These are phyloP conservation scores for Lithobates sylvaticus DNA, from an alignment of 2,797 vertebrate species.

Conservation along the genomic window DNA sequence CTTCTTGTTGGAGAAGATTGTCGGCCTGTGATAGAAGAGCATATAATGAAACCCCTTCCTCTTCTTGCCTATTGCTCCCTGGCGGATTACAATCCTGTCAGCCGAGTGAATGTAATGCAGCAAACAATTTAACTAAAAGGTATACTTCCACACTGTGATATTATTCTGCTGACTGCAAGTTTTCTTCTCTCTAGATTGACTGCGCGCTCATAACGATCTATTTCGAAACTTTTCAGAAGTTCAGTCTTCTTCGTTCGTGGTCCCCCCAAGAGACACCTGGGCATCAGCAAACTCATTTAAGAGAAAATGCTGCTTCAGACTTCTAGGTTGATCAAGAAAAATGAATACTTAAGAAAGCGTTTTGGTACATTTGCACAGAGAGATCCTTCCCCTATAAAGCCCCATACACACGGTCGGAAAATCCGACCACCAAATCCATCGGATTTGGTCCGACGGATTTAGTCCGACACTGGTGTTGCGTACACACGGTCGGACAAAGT, in stretches of 20 bases:
- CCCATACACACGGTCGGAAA: no score
- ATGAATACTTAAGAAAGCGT: background rate
- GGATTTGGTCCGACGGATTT: no score
- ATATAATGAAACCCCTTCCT: slow-evolving; percentile 70
- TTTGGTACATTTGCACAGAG: no score
- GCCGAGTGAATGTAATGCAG: slow-evolving; percentile 8
- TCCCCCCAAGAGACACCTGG: background rate
- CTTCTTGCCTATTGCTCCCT: slow-evolving; percentile 78
- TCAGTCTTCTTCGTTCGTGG: background rate
- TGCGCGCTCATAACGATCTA: slow-evolving; percentile 32
- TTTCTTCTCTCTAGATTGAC: slow-evolving; percentile 1
- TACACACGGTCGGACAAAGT: no score
- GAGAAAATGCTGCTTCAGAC: background rate
- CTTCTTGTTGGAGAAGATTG: slow-evolving; percentile 76
- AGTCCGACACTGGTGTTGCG: no score
- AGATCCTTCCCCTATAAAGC: no score
- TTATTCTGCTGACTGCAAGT: slow-evolving; percentile 47
- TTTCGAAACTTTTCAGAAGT: slow-evolving; percentile 30
- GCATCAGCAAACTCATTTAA: slow-evolving; percentile 15
- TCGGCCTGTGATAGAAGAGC: slow-evolving; percentile 72
- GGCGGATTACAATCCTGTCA: slow-evolving; percentile 77
- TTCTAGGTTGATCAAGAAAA: slow-evolving; percentile 65
- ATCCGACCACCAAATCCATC: no score
- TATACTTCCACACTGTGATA: background rate
- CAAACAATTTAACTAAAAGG: slow-evolving; percentile 42